A percentile compares a stretch with the other conserved stretches of the same genome.
phyloP scores from a whole-genome alignment of 35 echinoderm and acorn worm genomes.

The Heliocidaris tuberculata region DNA sequence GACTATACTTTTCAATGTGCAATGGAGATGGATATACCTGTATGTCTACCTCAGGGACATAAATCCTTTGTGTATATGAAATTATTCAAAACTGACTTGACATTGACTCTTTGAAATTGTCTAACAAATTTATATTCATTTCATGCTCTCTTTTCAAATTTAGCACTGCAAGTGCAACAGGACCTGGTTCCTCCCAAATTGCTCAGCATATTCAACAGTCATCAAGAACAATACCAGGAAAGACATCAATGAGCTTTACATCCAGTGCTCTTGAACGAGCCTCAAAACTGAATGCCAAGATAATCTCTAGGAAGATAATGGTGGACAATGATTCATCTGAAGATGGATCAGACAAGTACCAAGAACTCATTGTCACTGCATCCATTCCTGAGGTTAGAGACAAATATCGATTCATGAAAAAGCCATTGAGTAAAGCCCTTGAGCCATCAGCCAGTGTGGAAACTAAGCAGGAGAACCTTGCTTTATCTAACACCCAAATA shows the following conservation, averaged over 20 bases:
- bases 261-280: constrained; percentile 39
- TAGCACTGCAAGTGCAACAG: neutral
- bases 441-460: neutral
- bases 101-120: too few species aligned
- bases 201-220: neutral
- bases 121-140: neutral
- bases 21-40: too few species aligned
- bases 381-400: neutral
- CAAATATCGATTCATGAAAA: constrained; percentile 4
- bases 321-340: constrained; percentile 25
- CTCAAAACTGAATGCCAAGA: constrained; percentile 25
- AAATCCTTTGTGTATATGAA: too few species aligned
- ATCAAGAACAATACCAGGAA: neutral
- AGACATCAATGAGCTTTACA: neutral
- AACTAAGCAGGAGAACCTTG: neutral
- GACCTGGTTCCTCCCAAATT: neutral
- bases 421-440: neutral
- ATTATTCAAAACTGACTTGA: too few species aligned
- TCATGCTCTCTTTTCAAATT: neutral
- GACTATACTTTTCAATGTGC: too few species aligned
- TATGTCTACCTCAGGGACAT: too few species aligned
- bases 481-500: neutral
- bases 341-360: neutral
- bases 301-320: neutral
- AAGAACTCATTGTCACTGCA: neutral